Evolutionary conservation across 2,113 vertebrate genomes (phyloP).

Genomic region (Sander vitreus): DNA sequence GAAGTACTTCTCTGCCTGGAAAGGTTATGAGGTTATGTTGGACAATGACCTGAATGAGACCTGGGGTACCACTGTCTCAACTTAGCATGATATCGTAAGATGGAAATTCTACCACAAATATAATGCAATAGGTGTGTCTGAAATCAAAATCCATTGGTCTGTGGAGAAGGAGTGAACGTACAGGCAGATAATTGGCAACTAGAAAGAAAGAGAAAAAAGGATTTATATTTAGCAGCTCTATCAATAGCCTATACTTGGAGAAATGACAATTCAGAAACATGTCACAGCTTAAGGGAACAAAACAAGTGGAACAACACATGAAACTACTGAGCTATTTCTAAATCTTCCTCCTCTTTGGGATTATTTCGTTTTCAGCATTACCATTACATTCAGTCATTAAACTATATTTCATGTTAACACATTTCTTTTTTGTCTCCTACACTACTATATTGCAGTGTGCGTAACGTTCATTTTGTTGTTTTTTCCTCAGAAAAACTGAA

Average conservation of each 20-base stretch:
- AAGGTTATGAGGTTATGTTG: too few relatives aligned
- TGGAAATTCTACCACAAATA: not conserved
- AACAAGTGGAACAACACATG: not conserved
- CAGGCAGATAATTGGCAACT: not conserved
- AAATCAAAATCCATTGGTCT: not conserved
- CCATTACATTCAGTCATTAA: not conserved
- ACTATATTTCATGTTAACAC: not conserved
- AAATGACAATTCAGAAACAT: not conserved
- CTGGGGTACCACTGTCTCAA: too few relatives aligned
- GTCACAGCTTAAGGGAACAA: not conserved
- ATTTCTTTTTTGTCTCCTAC: not conserved
- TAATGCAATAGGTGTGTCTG: not conserved
- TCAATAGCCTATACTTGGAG: not conserved
- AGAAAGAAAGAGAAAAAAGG: not conserved
- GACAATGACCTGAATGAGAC: too few relatives aligned
- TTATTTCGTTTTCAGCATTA: constrained; percentile 4
- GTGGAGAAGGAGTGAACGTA: not conserved
- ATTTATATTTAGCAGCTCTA: constrained; percentile 1
- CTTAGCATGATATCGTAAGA: too few relatives aligned
- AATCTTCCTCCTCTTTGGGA: not conserved
- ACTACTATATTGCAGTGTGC: not conserved
- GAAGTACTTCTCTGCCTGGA: too few relatives aligned
- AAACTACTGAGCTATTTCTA: not conserved
- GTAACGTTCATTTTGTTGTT: not conserved
- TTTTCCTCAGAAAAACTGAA: not conserved